These are phyloP conservation scores for Rafetus swinhoei DNA, from an alignment of 2,113 vertebrate species.

Conservation along the genomic window DNA sequence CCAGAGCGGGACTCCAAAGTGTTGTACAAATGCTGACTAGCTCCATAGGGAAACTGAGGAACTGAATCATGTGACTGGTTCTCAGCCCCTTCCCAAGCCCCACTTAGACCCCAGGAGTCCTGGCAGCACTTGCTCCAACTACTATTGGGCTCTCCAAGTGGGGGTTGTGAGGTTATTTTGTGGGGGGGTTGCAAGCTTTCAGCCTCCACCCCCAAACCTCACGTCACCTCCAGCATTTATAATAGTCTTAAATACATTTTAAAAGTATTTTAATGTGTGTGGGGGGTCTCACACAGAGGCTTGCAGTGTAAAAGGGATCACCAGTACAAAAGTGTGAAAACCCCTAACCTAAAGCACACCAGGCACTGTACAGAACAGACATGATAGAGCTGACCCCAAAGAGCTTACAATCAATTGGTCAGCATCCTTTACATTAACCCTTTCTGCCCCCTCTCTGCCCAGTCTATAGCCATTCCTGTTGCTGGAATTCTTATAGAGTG, in stretches of 20 bases:
- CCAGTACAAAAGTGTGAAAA: too few relatives aligned
- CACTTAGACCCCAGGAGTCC: not conserved
- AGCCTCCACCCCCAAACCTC: too few relatives aligned
- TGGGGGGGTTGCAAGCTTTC: too few relatives aligned
- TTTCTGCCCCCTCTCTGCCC: rapidly evolving
- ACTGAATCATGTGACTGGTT: not conserved
- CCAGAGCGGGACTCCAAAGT: not conserved
- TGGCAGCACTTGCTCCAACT: not conserved
- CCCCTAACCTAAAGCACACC: not conserved
- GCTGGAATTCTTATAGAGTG: too few relatives aligned
- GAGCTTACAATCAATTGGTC: not conserved
- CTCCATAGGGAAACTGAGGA: too few relatives aligned
- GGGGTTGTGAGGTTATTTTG: too few relatives aligned
- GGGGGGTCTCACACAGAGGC: too few relatives aligned
- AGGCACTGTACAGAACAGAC: not conserved
- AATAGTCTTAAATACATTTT: too few relatives aligned
- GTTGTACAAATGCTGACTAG: not conserved
- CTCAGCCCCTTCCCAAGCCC: not conserved
- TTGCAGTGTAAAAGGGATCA: too few relatives aligned
- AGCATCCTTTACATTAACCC: not conserved
- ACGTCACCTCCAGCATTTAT: too few relatives aligned
- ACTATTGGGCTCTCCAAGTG: not conserved
- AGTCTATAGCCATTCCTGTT: too few relatives aligned
- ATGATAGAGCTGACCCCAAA: not conserved
- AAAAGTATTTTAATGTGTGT: too few relatives aligned